Evolutionary conservation across 2,113 vertebrate genomes (phyloP), one percentile per base, ranked within the genome.

Genomic region (Panurus biarmicus): DNA sequence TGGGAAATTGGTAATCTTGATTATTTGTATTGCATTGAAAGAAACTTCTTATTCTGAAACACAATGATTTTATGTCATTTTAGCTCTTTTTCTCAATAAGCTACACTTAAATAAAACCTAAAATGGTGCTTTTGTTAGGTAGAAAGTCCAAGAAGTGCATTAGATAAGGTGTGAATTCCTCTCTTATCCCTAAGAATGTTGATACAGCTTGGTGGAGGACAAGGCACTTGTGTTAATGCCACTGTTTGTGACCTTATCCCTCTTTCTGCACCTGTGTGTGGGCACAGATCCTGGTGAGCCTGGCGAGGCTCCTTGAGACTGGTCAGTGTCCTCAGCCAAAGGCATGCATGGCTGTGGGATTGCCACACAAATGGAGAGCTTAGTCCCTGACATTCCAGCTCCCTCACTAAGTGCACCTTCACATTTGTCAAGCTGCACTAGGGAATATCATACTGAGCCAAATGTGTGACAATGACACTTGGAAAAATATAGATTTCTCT

Each of bases 311-410:
- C 28, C 66, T 25, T 22, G 36, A 64, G 40, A 21, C 5, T 31
- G 29, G 6, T 56, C 69, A 15, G 35, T 47, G 44, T 81, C 51
- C 64, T 80, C 56, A 75, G 50, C 58, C 56, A 50, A 58, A 29
- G 1, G 0, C 5, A 1, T 25, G 23, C 26, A 10, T 0, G 0
- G 25, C 51, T 24, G 23, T 45, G 51, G 14, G 50, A 80, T 1
- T 80, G 67, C 61, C 36, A 53, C 50, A n/a, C 10, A 44, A 84
- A 47, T 0, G 3, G 42, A 91, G 56, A 70, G 24, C 44, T 85
- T 53, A 50, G 54, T 62, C 64, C 47, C 69, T 80, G 73, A 44
- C 3, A 22, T 36, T 75, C 47, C 38, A 35, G 25, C 31, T 75
- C 56, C 35, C 14, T 42, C 23, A 5, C 20, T n/a, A 74, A 89